Evolutionary conservation across 2,888 invertebrate species (phyloP).

Genomic region (Yponomeuta plumbellus): DNA sequence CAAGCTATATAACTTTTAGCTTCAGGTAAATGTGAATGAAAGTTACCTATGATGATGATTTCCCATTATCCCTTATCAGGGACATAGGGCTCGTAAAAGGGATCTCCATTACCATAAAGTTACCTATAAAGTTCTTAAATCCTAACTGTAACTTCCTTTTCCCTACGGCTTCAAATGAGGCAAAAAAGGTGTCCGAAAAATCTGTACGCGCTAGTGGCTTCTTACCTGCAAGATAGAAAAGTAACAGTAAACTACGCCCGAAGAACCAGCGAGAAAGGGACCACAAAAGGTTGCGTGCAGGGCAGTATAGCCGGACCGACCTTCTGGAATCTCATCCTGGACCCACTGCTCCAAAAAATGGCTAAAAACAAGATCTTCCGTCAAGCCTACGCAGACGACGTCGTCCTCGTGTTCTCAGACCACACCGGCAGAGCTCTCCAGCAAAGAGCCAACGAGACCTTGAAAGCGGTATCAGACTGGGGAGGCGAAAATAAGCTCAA

Average conservation of each 20-base stretch:
- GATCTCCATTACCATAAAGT: too few species aligned
- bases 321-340: constrained; percentile 25
- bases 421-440: neutral
- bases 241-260: constrained; percentile 21
- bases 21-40: too few species aligned
- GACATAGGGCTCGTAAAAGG: too few species aligned
- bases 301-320: constrained; percentile 24
- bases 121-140: too few species aligned
- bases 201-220: neutral
- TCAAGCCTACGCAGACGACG: constrained; percentile 28
- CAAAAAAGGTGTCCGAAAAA: neutral
- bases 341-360: constrained; percentile 18
- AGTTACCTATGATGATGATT: too few species aligned
- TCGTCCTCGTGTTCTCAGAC: constrained; percentile 19
- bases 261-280: constrained; percentile 10
- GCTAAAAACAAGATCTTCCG: neutral
- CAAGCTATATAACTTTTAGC: too few species aligned
- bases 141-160: too few species aligned
- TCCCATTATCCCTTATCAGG: too few species aligned
- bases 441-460: neutral
- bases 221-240: constrained; percentile 20
- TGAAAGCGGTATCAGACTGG: constrained; percentile 19
- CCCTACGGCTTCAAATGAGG: neutral
- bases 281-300: constrained; percentile 24
- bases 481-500: constrained; percentile 20